phyloP scores from a whole-genome alignment of 1,140 invertebrate species.

The Magallana angulata region DNA sequence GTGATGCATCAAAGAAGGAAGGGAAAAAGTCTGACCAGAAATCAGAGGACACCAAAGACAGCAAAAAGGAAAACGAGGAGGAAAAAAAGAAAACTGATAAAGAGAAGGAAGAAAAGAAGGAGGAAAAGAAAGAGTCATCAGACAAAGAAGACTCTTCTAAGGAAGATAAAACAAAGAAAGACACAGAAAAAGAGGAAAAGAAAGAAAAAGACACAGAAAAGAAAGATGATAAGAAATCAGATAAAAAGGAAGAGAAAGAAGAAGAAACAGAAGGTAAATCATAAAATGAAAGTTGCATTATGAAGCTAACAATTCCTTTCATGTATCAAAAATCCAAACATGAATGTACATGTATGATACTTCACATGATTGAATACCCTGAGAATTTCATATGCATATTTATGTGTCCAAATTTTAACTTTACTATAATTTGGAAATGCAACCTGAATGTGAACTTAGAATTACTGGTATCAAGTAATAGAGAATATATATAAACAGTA shows the following conservation, averaged over 20 bases:
- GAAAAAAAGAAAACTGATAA: slow-evolving; percentile 59
- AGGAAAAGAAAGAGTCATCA: slow-evolving; percentile 51
- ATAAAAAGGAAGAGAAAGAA: slow-evolving; percentile 47
- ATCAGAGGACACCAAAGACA: slow-evolving; percentile 63
- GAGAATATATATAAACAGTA: no score
- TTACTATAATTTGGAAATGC: no score
- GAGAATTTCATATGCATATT: no score
- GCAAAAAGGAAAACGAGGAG: slow-evolving; percentile 64
- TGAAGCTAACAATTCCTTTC: no score
- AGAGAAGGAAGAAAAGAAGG: slow-evolving; percentile 52
- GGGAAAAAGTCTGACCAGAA: slow-evolving; percentile 64
- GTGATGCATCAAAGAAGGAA: slow-evolving; percentile 41
- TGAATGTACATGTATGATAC: no score
- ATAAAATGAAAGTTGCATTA: background rate
- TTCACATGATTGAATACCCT: no score
- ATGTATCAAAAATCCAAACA: no score
- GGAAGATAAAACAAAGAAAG: slow-evolving; percentile 45
- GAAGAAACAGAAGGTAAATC: slow-evolving; percentile 53
- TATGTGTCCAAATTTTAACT: no score
- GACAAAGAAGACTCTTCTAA: slow-evolving; percentile 64
- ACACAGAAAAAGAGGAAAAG: slow-evolving; percentile 30
- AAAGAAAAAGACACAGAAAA: slow-evolving; percentile 46
- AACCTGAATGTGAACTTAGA: no score
- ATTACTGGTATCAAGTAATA: no score
- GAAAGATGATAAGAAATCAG: slow-evolving; percentile 32